These are phyloP conservation scores for Euzophera pinguis DNA, from an alignment of 2,888 invertebrate species.

Conservation along the genomic window DNA sequence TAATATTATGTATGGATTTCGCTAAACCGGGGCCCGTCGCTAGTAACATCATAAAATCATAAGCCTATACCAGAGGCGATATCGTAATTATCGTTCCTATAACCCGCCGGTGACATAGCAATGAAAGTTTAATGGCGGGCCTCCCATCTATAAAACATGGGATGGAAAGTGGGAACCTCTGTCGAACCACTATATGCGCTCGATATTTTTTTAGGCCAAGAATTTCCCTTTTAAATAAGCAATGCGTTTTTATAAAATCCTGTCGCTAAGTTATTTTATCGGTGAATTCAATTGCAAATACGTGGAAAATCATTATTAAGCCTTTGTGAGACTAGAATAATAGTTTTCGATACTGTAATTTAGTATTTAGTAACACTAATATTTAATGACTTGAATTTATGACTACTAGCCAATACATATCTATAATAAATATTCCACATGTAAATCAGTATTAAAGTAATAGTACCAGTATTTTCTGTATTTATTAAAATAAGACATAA, in stretches of 20 bases:
- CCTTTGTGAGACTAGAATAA: no score
- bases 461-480: no score
- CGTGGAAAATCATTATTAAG: no score
- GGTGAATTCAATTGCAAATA: no score
- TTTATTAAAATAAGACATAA: no score
- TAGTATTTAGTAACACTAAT: no score
- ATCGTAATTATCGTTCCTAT: slow-evolving; percentile 19
- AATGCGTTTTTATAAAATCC: neutral
- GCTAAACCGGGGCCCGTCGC: neutral
- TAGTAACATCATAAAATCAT: neutral
- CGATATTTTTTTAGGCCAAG: slow-evolving; percentile 33
- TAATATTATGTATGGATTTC: no score
- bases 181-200: slow-evolving; percentile 42
- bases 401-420: no score
- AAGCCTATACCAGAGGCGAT: slow-evolving; percentile 4
- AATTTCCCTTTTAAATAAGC: slow-evolving; percentile 22
- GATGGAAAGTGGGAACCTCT: slow-evolving; percentile 58
- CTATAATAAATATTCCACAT: no score
- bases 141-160: slow-evolving; percentile 65
- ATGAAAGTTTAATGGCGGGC: slow-evolving; percentile 63
- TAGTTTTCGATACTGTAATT: no score
- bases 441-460: no score
- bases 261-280: neutral
- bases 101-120: slow-evolving; percentile 37
- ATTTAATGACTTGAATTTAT: no score